Evolutionary conservation across 2,888 invertebrate species (phyloP).

Genomic region (Cephus runcator): DNA sequence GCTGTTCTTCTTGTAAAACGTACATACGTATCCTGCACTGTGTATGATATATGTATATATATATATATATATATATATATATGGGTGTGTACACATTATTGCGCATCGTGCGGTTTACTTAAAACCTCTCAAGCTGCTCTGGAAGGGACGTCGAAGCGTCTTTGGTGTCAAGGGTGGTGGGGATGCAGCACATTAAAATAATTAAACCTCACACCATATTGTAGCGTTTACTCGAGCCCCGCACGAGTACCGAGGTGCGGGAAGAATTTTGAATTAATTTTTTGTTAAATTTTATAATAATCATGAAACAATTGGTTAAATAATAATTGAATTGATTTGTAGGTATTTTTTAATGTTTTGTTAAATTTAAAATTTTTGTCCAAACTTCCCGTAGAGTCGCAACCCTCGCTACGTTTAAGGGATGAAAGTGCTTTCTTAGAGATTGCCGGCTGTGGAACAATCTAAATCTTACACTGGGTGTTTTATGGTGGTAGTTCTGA

Average conservation of each 20-base stretch:
- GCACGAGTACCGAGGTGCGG: neutral
- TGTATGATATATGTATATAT: neutral
- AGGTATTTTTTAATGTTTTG: neutral
- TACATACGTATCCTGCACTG: neutral
- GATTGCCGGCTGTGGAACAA: slow-evolving; percentile 37
- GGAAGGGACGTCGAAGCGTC: slow-evolving; percentile 17
- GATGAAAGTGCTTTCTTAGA: slow-evolving; percentile 41
- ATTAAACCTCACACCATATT: slow-evolving; percentile 18
- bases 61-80: neutral
- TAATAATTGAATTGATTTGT: neutral
- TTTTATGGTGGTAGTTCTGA: slow-evolving; percentile 39
- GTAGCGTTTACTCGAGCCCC: neutral
- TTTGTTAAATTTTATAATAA: neutral
- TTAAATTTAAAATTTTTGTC: neutral
- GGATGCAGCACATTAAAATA: slow-evolving; percentile 24
- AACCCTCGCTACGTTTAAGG: slow-evolving; percentile 21
- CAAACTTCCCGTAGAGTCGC: neutral
- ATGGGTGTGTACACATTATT: neutral
- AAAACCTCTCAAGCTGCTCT: slow-evolving; percentile 15
- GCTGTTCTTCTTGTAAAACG: slow-evolving; percentile 26
- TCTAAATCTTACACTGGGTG: slow-evolving; percentile 40
- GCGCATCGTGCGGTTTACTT: slow-evolving; percentile 7
- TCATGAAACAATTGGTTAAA: neutral
- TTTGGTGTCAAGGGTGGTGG: slow-evolving; percentile 6
- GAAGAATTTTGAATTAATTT: neutral